Conservation (phyloP, 37 sponge, comb jelly and placozoan genomes). For the Hexactinellida sp. region DNA sequence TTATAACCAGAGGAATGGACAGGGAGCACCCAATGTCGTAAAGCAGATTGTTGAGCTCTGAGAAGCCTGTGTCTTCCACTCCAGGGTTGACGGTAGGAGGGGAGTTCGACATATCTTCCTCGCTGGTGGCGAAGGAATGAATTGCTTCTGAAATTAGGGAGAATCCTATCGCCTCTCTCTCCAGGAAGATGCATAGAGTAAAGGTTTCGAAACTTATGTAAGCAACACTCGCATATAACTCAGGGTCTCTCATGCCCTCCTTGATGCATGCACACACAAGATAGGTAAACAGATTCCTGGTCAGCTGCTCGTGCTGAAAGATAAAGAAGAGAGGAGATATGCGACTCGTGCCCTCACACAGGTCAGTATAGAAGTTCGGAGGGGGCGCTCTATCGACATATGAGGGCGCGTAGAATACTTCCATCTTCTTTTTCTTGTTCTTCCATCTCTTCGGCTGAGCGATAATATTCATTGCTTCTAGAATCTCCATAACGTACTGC, state of each 20-base stretch:
- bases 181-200: not conserved
- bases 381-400: not conserved
- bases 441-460: not conserved
- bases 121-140: not conserved
- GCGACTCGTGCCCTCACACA: not conserved
- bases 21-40: not conserved
- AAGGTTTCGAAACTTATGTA: not conserved
- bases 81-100: not conserved
- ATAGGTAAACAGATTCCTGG: not conserved
- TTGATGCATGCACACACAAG: slow-evolving; percentile 4
- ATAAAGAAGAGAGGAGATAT: slow-evolving; percentile 3
- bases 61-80: not conserved
- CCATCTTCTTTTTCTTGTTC: not conserved
- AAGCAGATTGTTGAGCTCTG: not conserved
- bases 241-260: not conserved
- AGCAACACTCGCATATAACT: not conserved
- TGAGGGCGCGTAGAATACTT: not conserved
- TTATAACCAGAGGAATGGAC: not conserved
- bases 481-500: not conserved
- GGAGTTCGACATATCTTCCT: not conserved
- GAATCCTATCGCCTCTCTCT: not conserved
- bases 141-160: not conserved
- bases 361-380: not conserved
- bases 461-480: not conserved
- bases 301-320: not conserved